These are phyloP conservation scores for Caenorhabditis drosophilae DNA, from an alignment of 2,888 invertebrate genomes.

Conservation along the genomic window DNA sequence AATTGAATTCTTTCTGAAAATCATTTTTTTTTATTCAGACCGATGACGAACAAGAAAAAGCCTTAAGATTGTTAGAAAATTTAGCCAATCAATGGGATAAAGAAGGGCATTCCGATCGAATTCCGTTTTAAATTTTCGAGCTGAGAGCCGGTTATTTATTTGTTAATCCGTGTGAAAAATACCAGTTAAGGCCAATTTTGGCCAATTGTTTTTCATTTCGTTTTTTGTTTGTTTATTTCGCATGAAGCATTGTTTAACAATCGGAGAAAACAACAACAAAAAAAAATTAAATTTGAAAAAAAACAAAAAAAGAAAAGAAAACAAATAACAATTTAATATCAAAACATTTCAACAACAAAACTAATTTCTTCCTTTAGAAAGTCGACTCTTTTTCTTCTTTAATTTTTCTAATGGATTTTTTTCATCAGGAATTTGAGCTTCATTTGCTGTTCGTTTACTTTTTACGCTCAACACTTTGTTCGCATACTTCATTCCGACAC, in stretches of 20 bases:
- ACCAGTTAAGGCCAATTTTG: too few relatives aligned
- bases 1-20: too few relatives aligned
- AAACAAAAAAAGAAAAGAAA: slow-evolving; percentile 2
- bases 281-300: too few relatives aligned
- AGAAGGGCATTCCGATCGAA: slow-evolving; percentile 16
- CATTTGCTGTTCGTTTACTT: slow-evolving; percentile 40
- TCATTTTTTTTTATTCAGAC: too few relatives aligned
- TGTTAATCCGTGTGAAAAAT: too few relatives aligned
- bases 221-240: too few relatives aligned
- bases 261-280: background rate
- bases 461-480: slow-evolving; percentile 45
- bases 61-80: slow-evolving; percentile 24
- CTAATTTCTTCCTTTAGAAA: slow-evolving; percentile 9
- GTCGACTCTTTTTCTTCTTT: slow-evolving; percentile 20
- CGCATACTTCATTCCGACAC: slow-evolving; percentile 34
- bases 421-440: slow-evolving; percentile 25
- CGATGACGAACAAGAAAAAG: slow-evolving; percentile 29
- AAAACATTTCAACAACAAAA: slow-evolving; percentile 3
- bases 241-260: too few relatives aligned
- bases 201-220: too few relatives aligned
- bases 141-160: too few relatives aligned
- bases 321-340: background rate
- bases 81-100: slow-evolving; percentile 24
- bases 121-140: too few relatives aligned
- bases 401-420: slow-evolving; percentile 17